phyloP scores from a whole-genome alignment of 1,140 invertebrate genomes.

The Anagrus nilaparvatae region DNA sequence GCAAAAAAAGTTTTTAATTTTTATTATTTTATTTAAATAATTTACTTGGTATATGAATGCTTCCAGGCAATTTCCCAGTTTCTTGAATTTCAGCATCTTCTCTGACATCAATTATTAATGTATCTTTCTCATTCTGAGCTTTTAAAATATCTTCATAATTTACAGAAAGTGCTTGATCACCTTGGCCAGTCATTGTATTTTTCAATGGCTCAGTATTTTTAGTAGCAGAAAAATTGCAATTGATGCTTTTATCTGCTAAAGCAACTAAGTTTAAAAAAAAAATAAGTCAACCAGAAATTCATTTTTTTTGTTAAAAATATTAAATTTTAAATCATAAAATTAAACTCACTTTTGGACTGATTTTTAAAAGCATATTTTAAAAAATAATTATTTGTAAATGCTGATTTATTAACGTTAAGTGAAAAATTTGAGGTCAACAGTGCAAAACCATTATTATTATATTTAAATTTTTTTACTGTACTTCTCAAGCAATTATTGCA shows the following conservation, averaged over 20 bases:
- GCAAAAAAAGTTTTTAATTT: slow-evolving; percentile 6
- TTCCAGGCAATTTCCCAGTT: slow-evolving; percentile 55
- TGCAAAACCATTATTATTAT: no score
- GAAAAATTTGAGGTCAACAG: no score
- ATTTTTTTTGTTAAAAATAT: no score
- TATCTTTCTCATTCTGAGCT: slow-evolving; percentile 29
- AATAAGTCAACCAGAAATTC: no score
- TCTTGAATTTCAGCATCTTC: slow-evolving; percentile 53
- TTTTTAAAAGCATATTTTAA: no score
- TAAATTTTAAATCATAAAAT: no score
- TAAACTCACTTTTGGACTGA: no score
- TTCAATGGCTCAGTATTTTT: slow-evolving; percentile 2
- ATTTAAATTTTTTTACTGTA: no score
- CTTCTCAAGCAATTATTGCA: no score
- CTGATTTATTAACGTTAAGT: no score
- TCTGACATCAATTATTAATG: slow-evolving; percentile 55
- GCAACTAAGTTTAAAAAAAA: neutral
- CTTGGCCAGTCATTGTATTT: slow-evolving; percentile 15
- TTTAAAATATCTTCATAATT: slow-evolving; percentile 33
- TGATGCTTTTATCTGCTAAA: neutral
- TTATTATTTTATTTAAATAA: slow-evolving; percentile 13
- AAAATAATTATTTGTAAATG: no score
- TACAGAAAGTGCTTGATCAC: slow-evolving; percentile 18
- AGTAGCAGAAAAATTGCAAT: neutral
- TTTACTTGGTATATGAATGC: slow-evolving; percentile 61